Conservation (phyloP, 2,888 invertebrate species). For the Piscicola geometra region DNA sequence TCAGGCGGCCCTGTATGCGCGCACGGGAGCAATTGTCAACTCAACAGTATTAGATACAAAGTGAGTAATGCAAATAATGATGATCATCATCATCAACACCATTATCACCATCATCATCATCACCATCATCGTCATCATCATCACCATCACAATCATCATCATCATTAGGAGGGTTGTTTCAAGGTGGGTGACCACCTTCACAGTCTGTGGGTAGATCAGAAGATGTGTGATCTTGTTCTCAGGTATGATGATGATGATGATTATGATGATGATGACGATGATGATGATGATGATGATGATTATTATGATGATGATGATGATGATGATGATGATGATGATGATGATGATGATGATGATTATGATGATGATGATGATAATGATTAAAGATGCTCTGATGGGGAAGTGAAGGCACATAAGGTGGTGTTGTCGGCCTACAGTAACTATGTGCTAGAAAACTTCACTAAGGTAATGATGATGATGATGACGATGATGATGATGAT, state of each 20-base stretch:
- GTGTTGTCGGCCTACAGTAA: constrained; percentile 36
- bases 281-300: constrained; percentile 20
- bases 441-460: constrained; percentile 36
- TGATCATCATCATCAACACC: constrained; percentile 26
- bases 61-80: too few species aligned
- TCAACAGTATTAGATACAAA: too few species aligned
- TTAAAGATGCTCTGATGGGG: constrained; percentile 14
- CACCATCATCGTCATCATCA: constrained; percentile 25
- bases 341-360: constrained; percentile 24
- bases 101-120: constrained; percentile 20
- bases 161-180: constrained; percentile 28
- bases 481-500: constrained; percentile 16
- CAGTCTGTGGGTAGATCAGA: constrained; percentile 35
- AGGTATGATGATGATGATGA: constrained; percentile 33
- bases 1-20: background rate
- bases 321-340: constrained; percentile 27
- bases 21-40: too few species aligned
- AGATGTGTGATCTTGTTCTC: constrained; percentile 36
- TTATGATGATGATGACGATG: constrained; percentile 32
- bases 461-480: constrained; percentile 25
- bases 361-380: constrained; percentile 15
- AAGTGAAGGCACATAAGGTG: constrained; percentile 36
- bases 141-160: constrained; percentile 18
- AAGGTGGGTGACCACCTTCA: constrained; percentile 35
- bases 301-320: constrained; percentile 19